A percentile compares a stretch with the other conserved stretches of the same genome.
Evolutionary conservation across 23 tunicate species (phyloP).

Genomic region (Halocynthia aurantium): DNA sequence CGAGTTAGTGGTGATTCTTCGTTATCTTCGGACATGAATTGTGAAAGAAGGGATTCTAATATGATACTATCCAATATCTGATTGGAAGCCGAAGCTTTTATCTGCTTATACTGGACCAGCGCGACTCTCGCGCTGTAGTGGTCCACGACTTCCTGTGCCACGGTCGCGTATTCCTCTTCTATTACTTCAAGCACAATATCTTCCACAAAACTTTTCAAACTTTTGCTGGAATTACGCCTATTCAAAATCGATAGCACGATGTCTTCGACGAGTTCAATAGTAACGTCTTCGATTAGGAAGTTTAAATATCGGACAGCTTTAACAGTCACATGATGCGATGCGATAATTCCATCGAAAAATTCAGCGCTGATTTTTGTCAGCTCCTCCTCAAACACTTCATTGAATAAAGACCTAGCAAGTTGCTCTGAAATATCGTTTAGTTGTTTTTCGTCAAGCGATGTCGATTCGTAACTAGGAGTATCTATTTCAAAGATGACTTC

Average conservation of each 20-base stretch:
- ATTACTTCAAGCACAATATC: background rate
- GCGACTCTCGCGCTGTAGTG: conserved; percentile 10
- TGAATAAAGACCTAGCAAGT: background rate
- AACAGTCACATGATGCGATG: background rate
- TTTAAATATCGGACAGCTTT: background rate
- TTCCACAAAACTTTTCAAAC: background rate
- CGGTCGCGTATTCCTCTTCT: background rate
- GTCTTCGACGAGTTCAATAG: background rate
- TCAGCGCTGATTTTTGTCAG: background rate
- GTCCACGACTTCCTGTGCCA: background rate
- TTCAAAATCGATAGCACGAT: background rate
- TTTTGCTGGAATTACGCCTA: background rate
- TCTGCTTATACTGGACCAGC: conserved; percentile 4
- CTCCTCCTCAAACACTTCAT: background rate
- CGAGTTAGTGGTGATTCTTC: background rate
- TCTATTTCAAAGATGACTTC: too few relatives aligned
- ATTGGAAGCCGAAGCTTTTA: background rate
- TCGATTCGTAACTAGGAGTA: too few relatives aligned
- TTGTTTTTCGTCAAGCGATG: too few relatives aligned
- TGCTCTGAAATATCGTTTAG: too few relatives aligned
- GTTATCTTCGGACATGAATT: background rate
- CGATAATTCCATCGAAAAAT: background rate
- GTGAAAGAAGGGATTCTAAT: background rate
- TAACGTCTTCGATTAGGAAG: background rate
- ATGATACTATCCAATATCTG: background rate